Conservation (phyloP, 2,888 invertebrate genomes). For the Andrena chrysosceles region DNA sequence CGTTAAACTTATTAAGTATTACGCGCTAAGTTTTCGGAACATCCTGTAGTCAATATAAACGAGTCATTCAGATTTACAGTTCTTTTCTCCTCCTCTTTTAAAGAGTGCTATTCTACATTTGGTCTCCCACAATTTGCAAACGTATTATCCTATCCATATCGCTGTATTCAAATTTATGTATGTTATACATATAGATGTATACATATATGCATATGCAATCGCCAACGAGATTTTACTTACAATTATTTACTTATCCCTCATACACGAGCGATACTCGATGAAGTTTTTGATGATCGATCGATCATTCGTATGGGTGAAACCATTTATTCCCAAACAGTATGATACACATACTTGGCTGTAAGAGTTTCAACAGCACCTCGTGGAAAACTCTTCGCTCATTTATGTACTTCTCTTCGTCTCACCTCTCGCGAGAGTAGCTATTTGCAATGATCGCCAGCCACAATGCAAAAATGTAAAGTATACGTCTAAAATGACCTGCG, state of each 20-base stretch:
- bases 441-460: slow-evolving; percentile 59
- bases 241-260: slow-evolving; percentile 69
- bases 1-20: slow-evolving; percentile 17
- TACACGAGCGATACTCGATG: slow-evolving; percentile 59
- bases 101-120: slow-evolving; percentile 69
- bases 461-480: slow-evolving; percentile 71
- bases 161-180: slow-evolving; percentile 53
- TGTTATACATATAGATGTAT: slow-evolving; percentile 42
- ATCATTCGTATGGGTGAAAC: slow-evolving; percentile 49
- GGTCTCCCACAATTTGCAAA: slow-evolving; percentile 67
- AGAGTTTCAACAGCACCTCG: slow-evolving; percentile 65
- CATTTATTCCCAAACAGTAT: slow-evolving; percentile 58
- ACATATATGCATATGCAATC: slow-evolving; percentile 56
- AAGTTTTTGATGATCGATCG: slow-evolving; percentile 56
- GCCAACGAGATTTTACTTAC: slow-evolving; percentile 71
- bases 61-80: slow-evolving; percentile 63
- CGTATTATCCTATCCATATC: slow-evolving; percentile 60
- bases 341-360: slow-evolving; percentile 59
- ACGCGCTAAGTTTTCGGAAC: slow-evolving; percentile 21
- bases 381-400: slow-evolving; percentile 43
- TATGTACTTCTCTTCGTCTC: slow-evolving; percentile 15
- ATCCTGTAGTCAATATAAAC: slow-evolving; percentile 27
- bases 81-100: slow-evolving; percentile 37
- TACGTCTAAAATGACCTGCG: slow-evolving; percentile 50
- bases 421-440: slow-evolving; percentile 41